Conservation (phyloP, 2,797 vertebrate species). For the Amniataba percoides region DNA sequence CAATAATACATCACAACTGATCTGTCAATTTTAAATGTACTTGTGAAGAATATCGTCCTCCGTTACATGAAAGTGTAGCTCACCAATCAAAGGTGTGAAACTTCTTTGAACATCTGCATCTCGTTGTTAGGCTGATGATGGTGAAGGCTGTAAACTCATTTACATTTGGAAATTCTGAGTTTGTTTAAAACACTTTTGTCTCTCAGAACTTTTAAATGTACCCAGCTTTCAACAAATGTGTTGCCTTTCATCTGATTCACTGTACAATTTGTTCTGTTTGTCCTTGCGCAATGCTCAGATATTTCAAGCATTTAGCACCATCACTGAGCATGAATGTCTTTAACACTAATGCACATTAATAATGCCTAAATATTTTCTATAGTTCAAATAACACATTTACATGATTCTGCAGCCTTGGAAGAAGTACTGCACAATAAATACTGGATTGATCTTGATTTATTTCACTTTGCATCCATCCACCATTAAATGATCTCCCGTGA, state of each 20-base stretch:
- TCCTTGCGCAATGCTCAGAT: not conserved
- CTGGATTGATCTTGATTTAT: not conserved
- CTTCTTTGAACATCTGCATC: not conserved
- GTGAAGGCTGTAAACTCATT: not conserved
- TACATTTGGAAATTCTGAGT: no score
- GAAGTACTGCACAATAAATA: not conserved
- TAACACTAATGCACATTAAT: not conserved
- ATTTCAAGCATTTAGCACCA: not conserved
- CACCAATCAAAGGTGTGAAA: conserved; percentile 28
- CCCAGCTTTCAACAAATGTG: not conserved
- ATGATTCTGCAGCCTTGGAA: not conserved
- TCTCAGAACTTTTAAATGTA: not conserved
- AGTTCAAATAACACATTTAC: not conserved
- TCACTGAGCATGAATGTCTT: not conserved
- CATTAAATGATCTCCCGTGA: conserved; percentile 16
- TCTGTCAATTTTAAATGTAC: conserved; percentile 2
- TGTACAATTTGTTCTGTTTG: not conserved
- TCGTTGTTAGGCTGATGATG: not conserved
- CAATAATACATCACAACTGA: conserved; percentile 5
- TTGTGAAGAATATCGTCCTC: not conserved
- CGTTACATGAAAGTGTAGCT: conserved; percentile 1
- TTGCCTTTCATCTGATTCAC: not conserved
- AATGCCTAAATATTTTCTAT: not conserved
- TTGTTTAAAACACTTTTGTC: not conserved
- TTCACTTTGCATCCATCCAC: conserved; percentile 22